Evolutionary conservation across 2,113 vertebrate genomes (phyloP).

Genomic region (Callospermophilus lateralis): DNA sequence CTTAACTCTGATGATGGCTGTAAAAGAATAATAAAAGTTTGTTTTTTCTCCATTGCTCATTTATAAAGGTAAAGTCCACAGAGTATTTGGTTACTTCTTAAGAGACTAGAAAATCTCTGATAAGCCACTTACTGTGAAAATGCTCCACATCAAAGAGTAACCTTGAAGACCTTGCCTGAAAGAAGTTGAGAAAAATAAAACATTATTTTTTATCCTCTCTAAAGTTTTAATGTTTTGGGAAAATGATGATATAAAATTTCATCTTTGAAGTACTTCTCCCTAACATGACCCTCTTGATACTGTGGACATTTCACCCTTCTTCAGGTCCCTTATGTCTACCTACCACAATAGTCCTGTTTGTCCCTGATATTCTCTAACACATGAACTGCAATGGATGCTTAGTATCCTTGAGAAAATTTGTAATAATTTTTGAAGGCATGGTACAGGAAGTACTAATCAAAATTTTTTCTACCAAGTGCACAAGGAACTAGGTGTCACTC

Average conservation of each 20-base stretch:
- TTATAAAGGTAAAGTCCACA: neutral
- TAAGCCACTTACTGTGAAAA: neutral
- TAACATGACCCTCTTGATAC: neutral
- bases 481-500: neutral
- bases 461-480: neutral
- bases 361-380: neutral
- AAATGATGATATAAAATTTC: neutral
- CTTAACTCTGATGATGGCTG: neutral
- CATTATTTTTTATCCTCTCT: neutral
- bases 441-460: neutral
- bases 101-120: neutral
- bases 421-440: neutral
- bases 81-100: neutral
- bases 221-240: neutral
- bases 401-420: neutral
- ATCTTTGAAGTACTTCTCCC: neutral
- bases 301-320: neutral
- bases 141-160: neutral
- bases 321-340: neutral
- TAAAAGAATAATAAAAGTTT: neutral
- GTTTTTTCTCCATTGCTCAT: neutral
- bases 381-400: neutral
- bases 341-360: neutral
- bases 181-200: neutral
- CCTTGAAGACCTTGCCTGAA: neutral